A percentile compares a stretch with the other conserved stretches of the same genome.
phyloP scores from a whole-genome alignment of 2,797 vertebrate genomes.

The Onychomys leucogaster region DNA sequence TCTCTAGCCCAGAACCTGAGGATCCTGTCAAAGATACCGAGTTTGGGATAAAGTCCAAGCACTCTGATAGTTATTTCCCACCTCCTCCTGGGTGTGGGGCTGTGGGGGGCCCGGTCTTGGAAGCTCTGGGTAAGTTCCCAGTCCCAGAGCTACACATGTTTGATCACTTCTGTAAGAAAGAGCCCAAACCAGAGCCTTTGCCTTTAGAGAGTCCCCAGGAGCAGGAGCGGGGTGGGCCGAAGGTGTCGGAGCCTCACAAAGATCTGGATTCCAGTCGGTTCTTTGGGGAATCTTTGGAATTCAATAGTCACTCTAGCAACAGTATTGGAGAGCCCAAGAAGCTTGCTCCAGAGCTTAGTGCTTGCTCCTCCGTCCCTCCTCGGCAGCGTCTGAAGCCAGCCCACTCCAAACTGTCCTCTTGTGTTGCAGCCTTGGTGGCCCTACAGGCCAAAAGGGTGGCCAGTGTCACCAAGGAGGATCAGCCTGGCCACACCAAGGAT shows the following conservation, averaged over 20 bases:
- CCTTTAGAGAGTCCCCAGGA: constrained; percentile 83
- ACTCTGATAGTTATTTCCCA: constrained; percentile 90
- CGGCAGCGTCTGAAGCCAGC: constrained; percentile 91
- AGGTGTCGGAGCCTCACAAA: constrained; percentile 79
- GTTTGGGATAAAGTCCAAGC: constrained; percentile 88
- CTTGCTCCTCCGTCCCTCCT: constrained; percentile 85
- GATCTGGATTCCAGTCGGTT: constrained; percentile 86
- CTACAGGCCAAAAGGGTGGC: constrained; percentile 94
- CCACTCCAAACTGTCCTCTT: constrained; percentile 94
- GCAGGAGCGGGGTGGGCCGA: constrained; percentile 78
- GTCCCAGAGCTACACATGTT: constrained; percentile 91
- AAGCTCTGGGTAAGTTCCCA: constrained; percentile 87
- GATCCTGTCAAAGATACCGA: constrained; percentile 88
- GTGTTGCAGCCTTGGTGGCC: constrained; percentile 95
- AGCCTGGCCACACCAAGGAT: constrained; percentile 87
- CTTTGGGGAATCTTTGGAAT: constrained; percentile 85
- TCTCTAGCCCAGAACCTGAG: constrained; percentile 95
- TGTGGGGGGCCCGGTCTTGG: constrained; percentile 88
- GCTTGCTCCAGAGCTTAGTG: constrained; percentile 79
- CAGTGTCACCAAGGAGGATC: constrained; percentile 88
- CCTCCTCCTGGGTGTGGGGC: constrained; percentile 88
- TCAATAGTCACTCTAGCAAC: constrained; percentile 85
- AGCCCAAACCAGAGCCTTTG: constrained; percentile 88
- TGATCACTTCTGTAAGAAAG: constrained; percentile 91
- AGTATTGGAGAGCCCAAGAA: constrained; percentile 86